Evolutionary conservation across 1,140 invertebrate genomes (phyloP).

Genomic region (Brachionus calyciflorus): DNA sequence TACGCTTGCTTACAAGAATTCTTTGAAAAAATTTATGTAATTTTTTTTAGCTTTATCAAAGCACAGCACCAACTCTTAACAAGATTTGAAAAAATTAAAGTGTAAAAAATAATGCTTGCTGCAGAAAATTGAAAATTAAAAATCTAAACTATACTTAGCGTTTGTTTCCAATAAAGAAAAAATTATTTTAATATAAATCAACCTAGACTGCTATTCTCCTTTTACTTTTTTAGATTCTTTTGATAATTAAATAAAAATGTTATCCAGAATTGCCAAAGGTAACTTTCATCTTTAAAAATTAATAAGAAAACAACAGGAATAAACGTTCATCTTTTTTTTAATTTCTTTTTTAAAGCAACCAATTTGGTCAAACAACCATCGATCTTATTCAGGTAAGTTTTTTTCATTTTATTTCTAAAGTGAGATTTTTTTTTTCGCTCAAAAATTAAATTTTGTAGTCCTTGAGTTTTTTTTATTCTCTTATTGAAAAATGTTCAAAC

Average conservation of each 20-base stretch:
- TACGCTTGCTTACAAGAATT: slow-evolving; percentile 24
- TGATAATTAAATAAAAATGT: slow-evolving; percentile 10
- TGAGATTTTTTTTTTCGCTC: slow-evolving; percentile 30
- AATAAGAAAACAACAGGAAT: too few relatives aligned
- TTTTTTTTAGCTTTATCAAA: neutral
- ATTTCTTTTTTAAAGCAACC: neutral
- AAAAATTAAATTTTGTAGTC: slow-evolving; percentile 41
- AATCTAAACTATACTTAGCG: slow-evolving; percentile 1
- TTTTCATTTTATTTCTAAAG: too few relatives aligned
- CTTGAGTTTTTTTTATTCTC: neutral
- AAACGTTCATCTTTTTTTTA: too few relatives aligned
- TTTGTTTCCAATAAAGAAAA: slow-evolving; percentile 15
- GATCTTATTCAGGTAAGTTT: slow-evolving; percentile 14
- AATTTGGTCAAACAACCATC: slow-evolving; percentile 28
- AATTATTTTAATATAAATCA: slow-evolving; percentile 11
- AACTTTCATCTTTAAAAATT: too few relatives aligned
- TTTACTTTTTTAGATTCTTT: slow-evolving; percentile 5
- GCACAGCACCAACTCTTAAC: neutral
- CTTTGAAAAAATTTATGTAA: slow-evolving; percentile 15
- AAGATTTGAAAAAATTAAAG: too few relatives aligned
- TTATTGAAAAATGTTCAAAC: neutral
- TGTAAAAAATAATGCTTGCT: slow-evolving; percentile 32
- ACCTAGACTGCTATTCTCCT: neutral
- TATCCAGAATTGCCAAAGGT: slow-evolving; percentile 19
- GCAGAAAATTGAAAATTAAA: neutral